Evolutionary conservation across 1,140 invertebrate species (phyloP).

Genomic region (Drosophila yakuba): DNA sequence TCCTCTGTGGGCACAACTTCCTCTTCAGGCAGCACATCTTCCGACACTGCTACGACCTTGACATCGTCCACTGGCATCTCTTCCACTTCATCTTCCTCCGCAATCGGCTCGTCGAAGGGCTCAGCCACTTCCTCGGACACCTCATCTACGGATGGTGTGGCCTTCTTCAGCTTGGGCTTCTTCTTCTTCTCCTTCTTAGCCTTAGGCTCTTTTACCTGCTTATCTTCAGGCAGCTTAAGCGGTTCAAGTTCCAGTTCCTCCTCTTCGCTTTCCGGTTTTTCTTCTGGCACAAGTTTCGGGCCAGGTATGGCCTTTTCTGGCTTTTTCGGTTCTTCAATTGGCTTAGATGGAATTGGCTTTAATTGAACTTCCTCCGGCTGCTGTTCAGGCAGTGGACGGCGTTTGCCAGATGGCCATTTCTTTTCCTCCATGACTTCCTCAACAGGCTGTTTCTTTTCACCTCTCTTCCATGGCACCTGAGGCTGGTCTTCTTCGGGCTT

Average conservation of each 20-base stretch:
- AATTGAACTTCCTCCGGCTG: constrained; percentile 85
- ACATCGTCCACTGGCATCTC: constrained; percentile 73
- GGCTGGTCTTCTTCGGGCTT: constrained; percentile 74
- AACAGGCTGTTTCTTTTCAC: constrained; percentile 77
- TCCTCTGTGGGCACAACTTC: constrained; percentile 69
- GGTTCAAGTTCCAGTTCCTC: constrained; percentile 67
- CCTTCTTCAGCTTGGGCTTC: constrained; percentile 79
- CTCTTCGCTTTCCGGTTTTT: constrained; percentile 64
- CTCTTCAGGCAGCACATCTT: constrained; percentile 74
- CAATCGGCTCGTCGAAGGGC: constrained; percentile 77
- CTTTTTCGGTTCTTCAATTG: constrained; percentile 66
- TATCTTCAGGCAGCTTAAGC: constrained; percentile 65
- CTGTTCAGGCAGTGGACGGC: constrained; percentile 81
- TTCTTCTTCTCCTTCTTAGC: constrained; percentile 80
- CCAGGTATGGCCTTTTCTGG: constrained; percentile 74
- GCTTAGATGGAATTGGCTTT: constrained; percentile 85
- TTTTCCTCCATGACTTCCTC: constrained; percentile 84
- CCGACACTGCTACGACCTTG: constrained; percentile 73
- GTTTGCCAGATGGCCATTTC: constrained; percentile 84
- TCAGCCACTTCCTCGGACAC: constrained; percentile 74
- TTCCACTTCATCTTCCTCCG: constrained; percentile 84
- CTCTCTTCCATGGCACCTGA: constrained; percentile 79
- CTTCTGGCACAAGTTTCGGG: constrained; percentile 70
- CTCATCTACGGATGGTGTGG: constrained; percentile 77
- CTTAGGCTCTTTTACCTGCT: constrained; percentile 58